phyloP scores from a whole-genome alignment of 2,888 invertebrate species.

The Andrena bucephala region DNA sequence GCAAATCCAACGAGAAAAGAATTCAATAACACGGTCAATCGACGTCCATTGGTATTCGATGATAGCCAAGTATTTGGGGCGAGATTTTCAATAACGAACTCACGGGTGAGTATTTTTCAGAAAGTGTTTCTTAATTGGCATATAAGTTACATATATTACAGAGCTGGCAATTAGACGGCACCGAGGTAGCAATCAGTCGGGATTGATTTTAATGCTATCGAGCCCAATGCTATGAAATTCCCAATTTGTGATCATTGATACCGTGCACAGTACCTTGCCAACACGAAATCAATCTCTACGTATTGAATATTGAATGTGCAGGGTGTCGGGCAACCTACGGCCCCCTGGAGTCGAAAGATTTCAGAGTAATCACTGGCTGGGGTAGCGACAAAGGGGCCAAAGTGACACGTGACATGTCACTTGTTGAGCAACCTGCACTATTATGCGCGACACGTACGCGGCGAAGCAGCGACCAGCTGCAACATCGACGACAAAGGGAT shows the following conservation, averaged over 20 bases:
- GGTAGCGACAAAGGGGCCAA: not conserved
- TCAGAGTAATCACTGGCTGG: not conserved
- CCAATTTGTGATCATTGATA: not conserved
- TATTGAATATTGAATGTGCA: not conserved
- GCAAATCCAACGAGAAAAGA: not conserved
- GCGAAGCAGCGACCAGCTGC: not conserved
- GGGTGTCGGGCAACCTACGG: not conserved
- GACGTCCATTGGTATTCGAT: slow-evolving; percentile 1
- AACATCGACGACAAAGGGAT: slow-evolving; percentile 7
- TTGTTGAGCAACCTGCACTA: slow-evolving; percentile 48
- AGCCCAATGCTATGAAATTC: not conserved
- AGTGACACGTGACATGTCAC: slow-evolving; percentile 27
- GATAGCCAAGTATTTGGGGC: not conserved
- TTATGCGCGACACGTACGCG: slow-evolving; percentile 26
- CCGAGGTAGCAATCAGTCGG: not conserved
- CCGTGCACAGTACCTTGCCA: not conserved
- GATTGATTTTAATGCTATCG: slow-evolving; percentile 15
- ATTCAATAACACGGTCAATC: slow-evolving; percentile 7
- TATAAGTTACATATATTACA: not conserved
- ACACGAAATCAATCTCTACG: not conserved
- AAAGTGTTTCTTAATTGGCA: not conserved
- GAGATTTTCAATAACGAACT: slow-evolving; percentile 10
- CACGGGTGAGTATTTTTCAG: not conserved
- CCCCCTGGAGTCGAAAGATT: not conserved
- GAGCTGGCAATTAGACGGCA: not conserved